Percentiles rank a stretch among this genome's conserved stretches.
Evolutionary conservation across 2,797 vertebrate species (phyloP).

Genomic region (Melopsittacus undulatus): DNA sequence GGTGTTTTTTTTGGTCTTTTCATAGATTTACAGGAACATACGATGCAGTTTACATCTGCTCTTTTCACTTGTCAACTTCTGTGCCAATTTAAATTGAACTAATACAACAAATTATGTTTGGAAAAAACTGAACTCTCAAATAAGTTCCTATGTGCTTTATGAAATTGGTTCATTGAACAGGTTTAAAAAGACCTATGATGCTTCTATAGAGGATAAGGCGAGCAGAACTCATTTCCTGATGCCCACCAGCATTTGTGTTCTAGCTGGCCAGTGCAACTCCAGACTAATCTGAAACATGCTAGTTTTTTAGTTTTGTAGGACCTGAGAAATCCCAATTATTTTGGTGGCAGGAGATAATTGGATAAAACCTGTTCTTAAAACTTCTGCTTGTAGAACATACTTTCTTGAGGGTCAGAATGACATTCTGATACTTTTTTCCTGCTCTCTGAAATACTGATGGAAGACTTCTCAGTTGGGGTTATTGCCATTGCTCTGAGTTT

Average conservation of each 20-base stretch:
- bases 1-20: not conserved
- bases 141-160: not conserved
- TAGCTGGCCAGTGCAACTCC: not conserved
- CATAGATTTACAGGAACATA: not conserved
- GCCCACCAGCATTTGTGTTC: not conserved
- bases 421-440: conserved; percentile 3
- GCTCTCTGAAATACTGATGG: not conserved
- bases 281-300: not conserved
- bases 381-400: not conserved
- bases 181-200: not conserved
- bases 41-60: not conserved
- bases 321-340: not conserved
- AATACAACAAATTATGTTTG: not conserved
- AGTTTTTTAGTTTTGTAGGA: not conserved
- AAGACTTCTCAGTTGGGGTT: not conserved
- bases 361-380: not conserved
- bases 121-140: not conserved
- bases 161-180: not conserved
- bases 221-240: not conserved
- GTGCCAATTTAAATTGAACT: not conserved
- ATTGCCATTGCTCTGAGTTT: conserved; percentile 12
- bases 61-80: not conserved
- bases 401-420: not conserved
- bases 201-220: not conserved
- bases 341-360: not conserved